Evolutionary conservation across 53 echinoderm and acorn worm genomes (phyloP).

Genomic region (Crossaster papposus): DNA sequence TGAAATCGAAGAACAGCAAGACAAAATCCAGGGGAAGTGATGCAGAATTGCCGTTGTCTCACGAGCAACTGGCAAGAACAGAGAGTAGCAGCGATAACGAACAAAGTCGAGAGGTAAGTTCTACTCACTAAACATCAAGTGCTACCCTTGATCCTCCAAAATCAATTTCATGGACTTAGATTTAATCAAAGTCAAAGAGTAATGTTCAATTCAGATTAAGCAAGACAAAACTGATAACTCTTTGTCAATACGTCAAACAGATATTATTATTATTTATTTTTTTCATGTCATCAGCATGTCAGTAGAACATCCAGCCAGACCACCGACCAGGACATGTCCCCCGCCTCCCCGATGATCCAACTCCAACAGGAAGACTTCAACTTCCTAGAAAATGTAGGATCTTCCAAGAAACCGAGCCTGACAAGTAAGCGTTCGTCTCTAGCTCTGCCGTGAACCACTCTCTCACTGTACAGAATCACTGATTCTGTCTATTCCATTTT

Average conservation of each 20-base stretch:
- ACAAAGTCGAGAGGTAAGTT: constrained; percentile 15
- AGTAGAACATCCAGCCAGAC: constrained; percentile 50
- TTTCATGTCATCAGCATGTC: constrained; percentile 3
- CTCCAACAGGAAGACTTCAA: constrained; percentile 91
- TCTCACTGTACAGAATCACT: neutral
- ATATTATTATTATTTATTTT: neutral
- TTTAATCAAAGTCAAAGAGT: neutral
- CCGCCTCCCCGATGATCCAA: constrained; percentile 76
- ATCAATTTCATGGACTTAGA: neutral
- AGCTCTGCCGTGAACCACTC: neutral
- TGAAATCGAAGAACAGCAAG: neutral
- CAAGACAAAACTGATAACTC: too few species aligned
- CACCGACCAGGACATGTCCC: constrained; percentile 71
- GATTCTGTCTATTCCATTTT: neutral
- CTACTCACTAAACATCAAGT: neutral
- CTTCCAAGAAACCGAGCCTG: constrained; percentile 70
- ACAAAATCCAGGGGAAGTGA: neutral
- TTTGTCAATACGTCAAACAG: neutral
- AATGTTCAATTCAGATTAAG: too few species aligned
- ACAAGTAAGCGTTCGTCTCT: constrained; percentile 67
- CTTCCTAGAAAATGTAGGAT: constrained; percentile 90
- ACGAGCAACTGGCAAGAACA: constrained; percentile 13
- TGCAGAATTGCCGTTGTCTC: constrained; percentile 7
- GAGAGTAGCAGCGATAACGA: constrained; percentile 38
- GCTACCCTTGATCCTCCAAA: neutral